A percentile compares a stretch with the other conserved stretches of the same genome.
phyloP scores from a whole-genome alignment of 1,140 invertebrate species.

The Brachionus manjavacas region DNA sequence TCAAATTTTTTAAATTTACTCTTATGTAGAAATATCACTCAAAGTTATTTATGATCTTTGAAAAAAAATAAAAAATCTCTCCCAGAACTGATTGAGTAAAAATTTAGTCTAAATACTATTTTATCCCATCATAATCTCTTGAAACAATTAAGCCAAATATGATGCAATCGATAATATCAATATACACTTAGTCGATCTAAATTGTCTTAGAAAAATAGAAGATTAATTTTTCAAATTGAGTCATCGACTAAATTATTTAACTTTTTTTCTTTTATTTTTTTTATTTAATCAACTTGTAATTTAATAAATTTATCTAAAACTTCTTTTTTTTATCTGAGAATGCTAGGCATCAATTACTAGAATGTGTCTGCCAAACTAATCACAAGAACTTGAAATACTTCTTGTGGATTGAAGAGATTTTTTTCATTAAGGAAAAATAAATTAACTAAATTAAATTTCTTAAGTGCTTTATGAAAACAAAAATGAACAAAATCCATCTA shows the following conservation, averaged over 20 bases:
- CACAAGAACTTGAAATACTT: neutral
- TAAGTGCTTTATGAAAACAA: neutral
- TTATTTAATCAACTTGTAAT: neutral
- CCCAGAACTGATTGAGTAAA: neutral
- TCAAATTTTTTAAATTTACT: neutral
- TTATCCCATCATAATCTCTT: neutral
- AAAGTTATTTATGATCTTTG: neutral
- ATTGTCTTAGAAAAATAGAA: no score
- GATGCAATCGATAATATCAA: neutral
- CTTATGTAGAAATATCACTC: neutral
- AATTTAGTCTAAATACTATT: neutral
- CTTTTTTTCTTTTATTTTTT: no score
- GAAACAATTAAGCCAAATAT: neutral
- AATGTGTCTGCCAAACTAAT: neutral
- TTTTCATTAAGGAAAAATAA: neutral
- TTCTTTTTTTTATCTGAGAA: neutral
- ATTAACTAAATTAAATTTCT: constrained; percentile 33
- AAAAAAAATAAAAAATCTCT: neutral
- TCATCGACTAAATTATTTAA: neutral
- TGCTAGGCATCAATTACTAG: neutral
- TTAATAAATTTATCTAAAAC: neutral
- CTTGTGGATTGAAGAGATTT: constrained; percentile 10
- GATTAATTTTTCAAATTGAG: neutral
- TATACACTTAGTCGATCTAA: neutral
- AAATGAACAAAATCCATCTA: constrained; percentile 1